Percentiles rank a stretch among this genome's conserved stretches.
Conservation (phyloP, 1,140 invertebrate genomes). For the Leptinotarsa lineolata region DNA sequence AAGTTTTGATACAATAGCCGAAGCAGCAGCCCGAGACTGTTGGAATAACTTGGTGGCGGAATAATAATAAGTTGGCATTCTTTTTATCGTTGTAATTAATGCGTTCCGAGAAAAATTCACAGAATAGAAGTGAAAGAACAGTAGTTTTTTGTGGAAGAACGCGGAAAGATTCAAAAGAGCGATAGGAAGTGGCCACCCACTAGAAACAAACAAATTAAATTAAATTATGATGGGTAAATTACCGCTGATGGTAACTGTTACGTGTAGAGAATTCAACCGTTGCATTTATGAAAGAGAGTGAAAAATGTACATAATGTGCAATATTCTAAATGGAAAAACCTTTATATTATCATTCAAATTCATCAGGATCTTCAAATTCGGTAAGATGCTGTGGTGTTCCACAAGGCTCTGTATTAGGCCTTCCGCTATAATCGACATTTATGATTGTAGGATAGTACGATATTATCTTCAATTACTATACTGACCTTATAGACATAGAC, state of each 20-base stretch:
- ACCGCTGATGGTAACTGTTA: background rate
- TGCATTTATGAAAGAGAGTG: background rate
- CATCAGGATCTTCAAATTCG: too few species aligned
- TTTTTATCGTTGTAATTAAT: conserved; percentile 4
- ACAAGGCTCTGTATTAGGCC: too few species aligned
- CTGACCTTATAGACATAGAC: too few species aligned
- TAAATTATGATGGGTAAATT: background rate
- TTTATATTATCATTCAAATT: too few species aligned
- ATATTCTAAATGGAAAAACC: too few species aligned
- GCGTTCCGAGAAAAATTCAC: background rate
- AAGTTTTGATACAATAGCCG: background rate
- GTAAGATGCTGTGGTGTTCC: too few species aligned
- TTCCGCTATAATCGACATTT: too few species aligned
- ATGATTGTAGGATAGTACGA: too few species aligned
- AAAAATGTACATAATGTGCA: too few species aligned
- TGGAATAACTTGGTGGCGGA: background rate
- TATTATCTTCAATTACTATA: too few species aligned
- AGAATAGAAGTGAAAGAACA: background rate
- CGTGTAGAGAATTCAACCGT: background rate
- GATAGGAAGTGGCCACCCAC: background rate
- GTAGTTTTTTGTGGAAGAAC: background rate
- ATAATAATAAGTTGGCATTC: background rate
- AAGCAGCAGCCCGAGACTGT: background rate
- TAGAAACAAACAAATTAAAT: conserved; percentile 1
- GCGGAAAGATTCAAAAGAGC: background rate